Base-by-base conservation (phyloP, 2,113 vertebrate genomes). In the Cichladusa arquata region DNA sequence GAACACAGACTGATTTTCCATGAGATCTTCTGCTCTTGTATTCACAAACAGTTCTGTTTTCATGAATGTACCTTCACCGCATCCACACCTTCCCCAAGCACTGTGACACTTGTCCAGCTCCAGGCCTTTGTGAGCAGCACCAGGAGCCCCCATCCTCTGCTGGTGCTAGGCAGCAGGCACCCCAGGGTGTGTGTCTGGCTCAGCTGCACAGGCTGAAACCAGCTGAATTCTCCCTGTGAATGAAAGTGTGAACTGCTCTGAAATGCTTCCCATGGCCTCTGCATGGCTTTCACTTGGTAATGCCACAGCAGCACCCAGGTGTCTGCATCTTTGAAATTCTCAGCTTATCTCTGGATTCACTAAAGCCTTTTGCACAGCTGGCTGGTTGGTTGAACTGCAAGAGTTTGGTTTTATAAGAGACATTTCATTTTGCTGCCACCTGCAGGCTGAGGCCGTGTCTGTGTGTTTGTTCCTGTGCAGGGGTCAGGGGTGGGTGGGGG, bases 271-370 rank as follows among this genome's bases (percentile, higher is more conserved):
- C 33, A 51, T 13, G 19, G 7, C 57, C 10, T 29, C 44, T 69
- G 44, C 17, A 0, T 8, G 22, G 29, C 45, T 80, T 36, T 26
- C 45, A 12, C 60, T 50, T 22, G 5, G 1, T 12, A 40, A 51
- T 0, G 2, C 5, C 5, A 28, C 31, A 53, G n/a, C 11, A 28
- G 8, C 0, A 1, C 23, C 8, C n/a, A 12, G 10, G 8, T 11
- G 1, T 29, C 12, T 64, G 42, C 8, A 11, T 28, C 11, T 8
- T 51, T 92, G 56, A 6, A 65, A 34, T 24, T 81, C 29, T 45
- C 34, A 58, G 34, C 9, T 38, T 19, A 5, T 15, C 13, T 73
- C 29, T 69, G 66, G 3, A 8, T 44, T 10, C 6, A 19, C 40
- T 44, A 29, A 44, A 31, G 25, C 19, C 28, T 71, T 76, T 62